phyloP scores from a whole-genome alignment of 30 jellyfish, hydroid and myxozoan genomes.

The Chironex yamaguchii region DNA sequence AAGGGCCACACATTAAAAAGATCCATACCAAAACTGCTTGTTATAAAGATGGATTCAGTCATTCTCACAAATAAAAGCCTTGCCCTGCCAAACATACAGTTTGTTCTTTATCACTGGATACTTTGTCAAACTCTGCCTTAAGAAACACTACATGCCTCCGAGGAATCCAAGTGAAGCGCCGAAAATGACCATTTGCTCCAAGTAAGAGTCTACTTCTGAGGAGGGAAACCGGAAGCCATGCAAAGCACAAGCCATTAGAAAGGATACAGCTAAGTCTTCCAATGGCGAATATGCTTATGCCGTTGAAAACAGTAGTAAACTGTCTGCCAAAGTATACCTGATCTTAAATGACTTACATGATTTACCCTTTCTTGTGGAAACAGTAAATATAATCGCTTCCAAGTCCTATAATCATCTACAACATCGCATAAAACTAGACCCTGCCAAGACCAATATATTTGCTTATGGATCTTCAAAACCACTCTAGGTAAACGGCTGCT shows the following conservation, averaged over 20 bases:
- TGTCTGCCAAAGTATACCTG: slow-evolving; percentile 17
- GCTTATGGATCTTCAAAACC: slow-evolving; percentile 66
- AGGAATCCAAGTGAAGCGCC: slow-evolving; percentile 15
- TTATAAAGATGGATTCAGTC: slow-evolving; percentile 51
- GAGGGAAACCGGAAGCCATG: slow-evolving; percentile 24
- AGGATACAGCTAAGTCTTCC: slow-evolving; percentile 17
- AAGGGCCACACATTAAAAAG: too few relatives aligned
- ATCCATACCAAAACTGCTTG: slow-evolving; percentile 22
- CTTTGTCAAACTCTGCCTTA: background rate
- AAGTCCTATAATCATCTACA: slow-evolving; percentile 21
- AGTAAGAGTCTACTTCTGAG: slow-evolving; percentile 25
- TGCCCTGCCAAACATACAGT: slow-evolving; percentile 61
- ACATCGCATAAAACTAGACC: slow-evolving; percentile 28
- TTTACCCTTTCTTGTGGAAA: slow-evolving; percentile 13
- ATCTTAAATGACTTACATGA: slow-evolving; percentile 27
- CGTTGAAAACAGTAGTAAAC: slow-evolving; percentile 7
- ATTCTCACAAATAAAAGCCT: slow-evolving; percentile 44
- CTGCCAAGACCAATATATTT: slow-evolving; percentile 35
- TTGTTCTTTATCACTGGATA: background rate
- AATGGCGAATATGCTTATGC: slow-evolving; percentile 59
- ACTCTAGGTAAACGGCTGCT: slow-evolving; percentile 16
- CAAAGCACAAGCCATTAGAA: slow-evolving; percentile 26
- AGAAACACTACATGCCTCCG: background rate
- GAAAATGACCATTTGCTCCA: background rate
- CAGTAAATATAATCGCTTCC: slow-evolving; percentile 38